These are phyloP conservation scores for Cuniculus paca DNA, from an alignment of 2,797 vertebrate genomes.

Conservation along the genomic window DNA sequence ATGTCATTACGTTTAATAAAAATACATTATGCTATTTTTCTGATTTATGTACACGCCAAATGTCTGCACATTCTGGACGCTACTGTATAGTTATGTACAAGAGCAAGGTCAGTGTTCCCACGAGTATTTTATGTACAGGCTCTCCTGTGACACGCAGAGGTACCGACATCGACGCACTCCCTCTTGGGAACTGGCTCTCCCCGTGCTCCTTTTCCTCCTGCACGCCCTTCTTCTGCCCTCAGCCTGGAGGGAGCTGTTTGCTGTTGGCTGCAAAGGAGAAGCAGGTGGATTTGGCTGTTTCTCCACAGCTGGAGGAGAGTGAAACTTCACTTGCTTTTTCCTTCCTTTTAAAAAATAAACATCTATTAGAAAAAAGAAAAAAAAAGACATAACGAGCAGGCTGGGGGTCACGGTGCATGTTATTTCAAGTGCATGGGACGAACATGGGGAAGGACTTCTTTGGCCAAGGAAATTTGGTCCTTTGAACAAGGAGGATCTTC, in stretches of 20 bases:
- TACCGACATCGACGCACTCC: not conserved
- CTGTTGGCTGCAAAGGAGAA: conserved; percentile 65
- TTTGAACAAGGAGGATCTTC: conserved; percentile 59
- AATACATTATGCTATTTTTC: conserved; percentile 83
- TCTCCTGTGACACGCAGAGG: conserved; percentile 71
- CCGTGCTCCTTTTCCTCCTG: not conserved
- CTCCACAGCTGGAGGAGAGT: conserved; percentile 38
- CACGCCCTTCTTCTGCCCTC: not conserved
- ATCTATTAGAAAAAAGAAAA: conserved; percentile 14
- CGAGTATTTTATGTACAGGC: conserved; percentile 81
- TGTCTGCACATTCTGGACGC: conserved; percentile 76
- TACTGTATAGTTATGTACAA: conserved; percentile 84
- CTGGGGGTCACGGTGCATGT: not conserved
- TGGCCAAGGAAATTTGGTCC: conserved; percentile 67
- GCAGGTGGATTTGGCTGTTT: conserved; percentile 55
- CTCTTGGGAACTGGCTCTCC: conserved; percentile 24
- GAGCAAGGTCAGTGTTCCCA: conserved; percentile 77
- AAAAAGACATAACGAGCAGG: conserved; percentile 53
- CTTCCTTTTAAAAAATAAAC: conserved; percentile 68
- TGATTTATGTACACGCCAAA: conserved; percentile 85
- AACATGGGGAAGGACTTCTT: conserved; percentile 58
- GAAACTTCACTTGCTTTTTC: conserved; percentile 57
- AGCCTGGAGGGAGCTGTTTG: conserved; percentile 71
- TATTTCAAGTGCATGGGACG: conserved; percentile 56
- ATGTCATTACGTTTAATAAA: conserved; percentile 85